Evolutionary conservation across 1,140 invertebrate genomes (phyloP).

Genomic region (Caenorhabditis brenneri): DNA sequence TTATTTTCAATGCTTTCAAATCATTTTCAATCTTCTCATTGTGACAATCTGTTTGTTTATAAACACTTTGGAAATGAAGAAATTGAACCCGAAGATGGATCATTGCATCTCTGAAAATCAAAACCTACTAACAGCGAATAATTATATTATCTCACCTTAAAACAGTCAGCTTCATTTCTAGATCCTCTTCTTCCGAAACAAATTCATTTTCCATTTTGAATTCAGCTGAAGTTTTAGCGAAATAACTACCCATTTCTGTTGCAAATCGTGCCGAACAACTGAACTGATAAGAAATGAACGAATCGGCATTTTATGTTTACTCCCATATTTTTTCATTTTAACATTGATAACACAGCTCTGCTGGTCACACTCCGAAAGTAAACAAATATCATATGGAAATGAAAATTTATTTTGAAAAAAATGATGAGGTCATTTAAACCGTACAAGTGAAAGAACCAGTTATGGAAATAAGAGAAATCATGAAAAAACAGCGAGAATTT

Average conservation of each 20-base stretch:
- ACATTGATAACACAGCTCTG: too few species aligned
- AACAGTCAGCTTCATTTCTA: not conserved
- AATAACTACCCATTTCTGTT: not conserved
- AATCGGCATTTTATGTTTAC: not conserved
- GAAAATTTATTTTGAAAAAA: not conserved
- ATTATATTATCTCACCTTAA: slow-evolving; percentile 10
- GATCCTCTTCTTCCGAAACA: not conserved
- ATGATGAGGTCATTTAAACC: not conserved
- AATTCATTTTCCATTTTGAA: not conserved
- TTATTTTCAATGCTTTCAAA: not conserved
- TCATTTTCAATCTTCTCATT: not conserved
- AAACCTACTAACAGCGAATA: too few species aligned
- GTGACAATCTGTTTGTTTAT: not conserved
- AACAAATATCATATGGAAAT: not conserved
- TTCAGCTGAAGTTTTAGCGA: not conserved
- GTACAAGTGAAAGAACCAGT: not conserved
- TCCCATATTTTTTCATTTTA: not conserved
- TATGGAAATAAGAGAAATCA: not conserved
- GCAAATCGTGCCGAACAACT: not conserved
- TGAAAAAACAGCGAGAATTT: not conserved
- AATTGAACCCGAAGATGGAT: slow-evolving; percentile 11
- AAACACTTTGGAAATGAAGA: slow-evolving; percentile 22
- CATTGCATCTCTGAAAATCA: slow-evolving; percentile 15
- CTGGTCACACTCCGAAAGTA: not conserved
- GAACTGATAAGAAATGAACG: not conserved